Conservation (phyloP, 2,888 invertebrate genomes). For the Acleris laterana region DNA sequence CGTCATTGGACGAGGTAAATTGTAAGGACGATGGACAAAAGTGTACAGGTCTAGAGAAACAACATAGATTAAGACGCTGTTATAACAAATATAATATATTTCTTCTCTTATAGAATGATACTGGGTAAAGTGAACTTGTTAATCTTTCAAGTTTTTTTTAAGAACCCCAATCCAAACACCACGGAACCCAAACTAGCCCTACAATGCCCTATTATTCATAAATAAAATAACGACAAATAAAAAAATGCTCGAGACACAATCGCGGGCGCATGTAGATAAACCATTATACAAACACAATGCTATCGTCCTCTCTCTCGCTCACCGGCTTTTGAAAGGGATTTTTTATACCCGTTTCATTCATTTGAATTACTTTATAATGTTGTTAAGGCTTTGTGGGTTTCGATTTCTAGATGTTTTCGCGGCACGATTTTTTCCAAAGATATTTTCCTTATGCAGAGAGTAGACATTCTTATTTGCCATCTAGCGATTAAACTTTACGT, state of each 20-base stretch:
- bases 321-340: constrained; percentile 50
- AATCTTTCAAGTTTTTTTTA: not conserved
- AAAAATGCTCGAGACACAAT: constrained; percentile 70
- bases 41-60: too few species aligned
- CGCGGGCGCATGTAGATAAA: constrained; percentile 76
- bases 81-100: too few species aligned
- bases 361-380: constrained; percentile 62
- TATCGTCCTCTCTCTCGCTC: constrained; percentile 55
- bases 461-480: not conserved
- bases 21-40: too few species aligned
- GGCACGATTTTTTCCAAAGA: constrained; percentile 18
- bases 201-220: constrained; percentile 67
- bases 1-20: too few species aligned
- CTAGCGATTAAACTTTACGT: too few species aligned
- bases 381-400: constrained; percentile 51
- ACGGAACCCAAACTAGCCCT: constrained; percentile 32
- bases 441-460: constrained; percentile 4
- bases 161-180: constrained; percentile 13
- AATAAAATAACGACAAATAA: constrained; percentile 65
- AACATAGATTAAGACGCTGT: too few species aligned
- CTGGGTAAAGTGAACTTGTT: not conserved
- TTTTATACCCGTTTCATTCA: constrained; percentile 59
- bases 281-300: constrained; percentile 79
- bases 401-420: constrained; percentile 37
- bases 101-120: too few species aligned